Base-by-base conservation (phyloP, 1,140 invertebrate species). In the Drosophila neocordata region DNA sequence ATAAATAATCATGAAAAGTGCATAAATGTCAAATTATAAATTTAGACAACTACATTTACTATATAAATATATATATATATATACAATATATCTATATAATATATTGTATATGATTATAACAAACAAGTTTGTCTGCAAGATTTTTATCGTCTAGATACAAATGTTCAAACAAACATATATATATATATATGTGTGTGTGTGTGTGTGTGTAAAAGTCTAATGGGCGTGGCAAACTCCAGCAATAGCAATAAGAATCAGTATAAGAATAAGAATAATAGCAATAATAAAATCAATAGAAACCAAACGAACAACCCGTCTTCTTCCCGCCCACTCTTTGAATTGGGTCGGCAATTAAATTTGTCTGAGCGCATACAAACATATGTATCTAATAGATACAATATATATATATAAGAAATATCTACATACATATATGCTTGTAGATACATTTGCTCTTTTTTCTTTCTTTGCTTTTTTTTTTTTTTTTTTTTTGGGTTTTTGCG, bases 1-100 rank as follows among this genome's bases (percentile, higher is more conserved):
- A 85, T 85, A 85, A 84, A 80, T 84, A 65, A 84, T 85, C 77
- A 77, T 74, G 77, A 84, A 74, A 73, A 69, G 77, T 68, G 65
- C 69, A 77, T 80, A 81, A 82, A 82, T 77, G 79, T 82, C 78
- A 82, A 74, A 81, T 81, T 81, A 81, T 77, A 73, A 79, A 73
- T 77, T 79, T 79, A 22, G 69, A 22, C 73, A 69, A 73, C 5
- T 18, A 55, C 27, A 31, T 31, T 31, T 6, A 18, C 44, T 24
- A 53, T 35, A 38, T 51, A 62, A 56, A 27, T 18, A 6, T 34
- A 62, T 69, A 27, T 18, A 6, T 38, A 52, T 24, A 4, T 34
- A 18, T 11, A 38, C 38, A 41, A 41, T 44, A 44, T 4, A 48
- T 11, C 11, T 12, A 35, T 35, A 1, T 34, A 8, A 34, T 35